These are phyloP conservation scores for Volucella inflata DNA, from an alignment of 2,888 invertebrate genomes.

Conservation along the genomic window DNA sequence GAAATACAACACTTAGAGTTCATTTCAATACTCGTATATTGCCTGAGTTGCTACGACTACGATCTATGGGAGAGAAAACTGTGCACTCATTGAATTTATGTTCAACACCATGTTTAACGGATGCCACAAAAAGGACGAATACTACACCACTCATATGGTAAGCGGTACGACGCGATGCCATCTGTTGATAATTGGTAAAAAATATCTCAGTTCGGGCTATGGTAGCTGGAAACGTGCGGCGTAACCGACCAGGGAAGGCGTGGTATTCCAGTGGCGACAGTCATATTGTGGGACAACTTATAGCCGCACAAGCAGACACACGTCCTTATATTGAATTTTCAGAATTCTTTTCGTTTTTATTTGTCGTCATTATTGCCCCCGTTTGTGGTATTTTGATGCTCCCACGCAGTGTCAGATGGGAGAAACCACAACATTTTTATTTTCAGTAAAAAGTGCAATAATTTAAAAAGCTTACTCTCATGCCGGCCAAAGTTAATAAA, in stretches of 20 bases:
- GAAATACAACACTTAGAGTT: too few relatives aligned
- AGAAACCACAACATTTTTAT: constrained; percentile 74
- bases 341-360: constrained; percentile 61
- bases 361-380: constrained; percentile 68
- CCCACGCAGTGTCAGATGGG: constrained; percentile 47
- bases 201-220: constrained; percentile 41
- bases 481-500: constrained; percentile 67
- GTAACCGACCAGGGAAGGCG: constrained; percentile 7
- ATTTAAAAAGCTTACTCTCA: constrained; percentile 62
- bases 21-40: not conserved
- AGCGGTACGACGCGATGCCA: constrained; percentile 73
- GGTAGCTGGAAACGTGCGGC: constrained; percentile 18
- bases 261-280: constrained; percentile 45
- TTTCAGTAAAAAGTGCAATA: constrained; percentile 73
- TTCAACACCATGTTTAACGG: constrained; percentile 76
- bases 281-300: constrained; percentile 55
- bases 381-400: constrained; percentile 74
- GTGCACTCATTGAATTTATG: constrained; percentile 77
- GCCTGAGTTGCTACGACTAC: not conserved
- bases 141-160: constrained; percentile 72
- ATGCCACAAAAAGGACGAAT: constrained; percentile 77
- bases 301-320: constrained; percentile 39
- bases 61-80: constrained; percentile 38
- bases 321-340: constrained; percentile 39
- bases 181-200: constrained; percentile 76